Percentiles rank a stretch among this genome's conserved stretches.
These are phyloP conservation scores for Conopomorpha cramerella DNA, from an alignment of 1,140 invertebrate species.

Conservation along the genomic window DNA sequence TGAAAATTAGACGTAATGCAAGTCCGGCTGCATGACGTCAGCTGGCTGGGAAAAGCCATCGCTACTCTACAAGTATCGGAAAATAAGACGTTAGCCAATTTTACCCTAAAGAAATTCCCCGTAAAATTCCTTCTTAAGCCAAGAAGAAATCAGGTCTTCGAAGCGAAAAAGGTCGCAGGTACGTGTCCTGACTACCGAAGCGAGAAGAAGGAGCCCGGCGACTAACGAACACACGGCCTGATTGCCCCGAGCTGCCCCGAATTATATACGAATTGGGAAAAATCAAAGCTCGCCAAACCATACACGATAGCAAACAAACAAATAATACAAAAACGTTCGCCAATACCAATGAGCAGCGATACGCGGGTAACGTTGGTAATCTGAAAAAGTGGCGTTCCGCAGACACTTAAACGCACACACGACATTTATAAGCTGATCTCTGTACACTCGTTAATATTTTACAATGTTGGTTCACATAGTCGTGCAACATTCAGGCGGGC, in stretches of 20 bases:
- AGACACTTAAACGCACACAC: too few species aligned
- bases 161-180: constrained; percentile 46
- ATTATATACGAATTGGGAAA: constrained; percentile 55
- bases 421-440: too few species aligned
- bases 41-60: too few species aligned
- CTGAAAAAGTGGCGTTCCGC: background rate
- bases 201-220: constrained; percentile 23
- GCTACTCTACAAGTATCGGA: too few species aligned
- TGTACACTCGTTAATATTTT: too few species aligned
- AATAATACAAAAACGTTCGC: constrained; percentile 43
- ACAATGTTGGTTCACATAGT: too few species aligned
- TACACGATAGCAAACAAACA: constrained; percentile 52
- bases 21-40: too few species aligned
- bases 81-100: too few species aligned
- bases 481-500: constrained; percentile 34
- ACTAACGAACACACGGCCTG: constrained; percentile 46
- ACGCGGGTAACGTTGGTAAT: constrained; percentile 18
- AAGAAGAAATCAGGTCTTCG: constrained; percentile 45
- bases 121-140: too few species aligned
- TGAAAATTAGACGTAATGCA: too few species aligned
- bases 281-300: constrained; percentile 46
- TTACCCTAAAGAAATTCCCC: too few species aligned
- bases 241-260: constrained; percentile 36
- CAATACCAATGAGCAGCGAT: constrained; percentile 57
- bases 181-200: constrained; percentile 45